phyloP scores from a whole-genome alignment of 2,888 invertebrate species.

The Chesias legatella region DNA sequence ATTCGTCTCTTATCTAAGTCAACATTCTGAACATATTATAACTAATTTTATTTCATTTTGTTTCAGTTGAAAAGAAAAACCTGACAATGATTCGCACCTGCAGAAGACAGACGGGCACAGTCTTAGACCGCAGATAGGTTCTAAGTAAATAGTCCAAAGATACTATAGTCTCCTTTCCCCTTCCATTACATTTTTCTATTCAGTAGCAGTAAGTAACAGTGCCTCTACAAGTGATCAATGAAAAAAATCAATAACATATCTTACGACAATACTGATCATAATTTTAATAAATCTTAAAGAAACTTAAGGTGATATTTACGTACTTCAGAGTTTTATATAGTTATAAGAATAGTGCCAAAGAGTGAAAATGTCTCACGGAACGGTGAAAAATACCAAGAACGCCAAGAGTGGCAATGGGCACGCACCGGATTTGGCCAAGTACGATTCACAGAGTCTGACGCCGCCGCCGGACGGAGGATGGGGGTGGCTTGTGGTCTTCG shows the following conservation, averaged over 20 bases:
- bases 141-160: slow-evolving; percentile 55
- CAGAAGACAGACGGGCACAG: slow-evolving; percentile 39
- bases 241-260: slow-evolving; percentile 45
- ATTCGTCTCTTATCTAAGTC: too few species aligned
- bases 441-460: slow-evolving; percentile 61
- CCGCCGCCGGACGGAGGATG: slow-evolving; percentile 96
- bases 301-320: slow-evolving; percentile 28
- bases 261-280: slow-evolving; percentile 43
- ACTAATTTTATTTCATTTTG: slow-evolving; percentile 41
- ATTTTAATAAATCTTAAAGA: slow-evolving; percentile 19
- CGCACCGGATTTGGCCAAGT: slow-evolving; percentile 48
- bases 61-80: slow-evolving; percentile 44
- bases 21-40: too few species aligned
- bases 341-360: slow-evolving; percentile 36
- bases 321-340: slow-evolving; percentile 25
- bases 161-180: slow-evolving; percentile 38
- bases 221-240: slow-evolving; percentile 30
- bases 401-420: slow-evolving; percentile 57
- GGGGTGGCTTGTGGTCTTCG: slow-evolving; percentile 97
- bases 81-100: slow-evolving; percentile 43
- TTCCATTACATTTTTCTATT: slow-evolving; percentile 37
- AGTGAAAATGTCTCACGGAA: slow-evolving; percentile 66
- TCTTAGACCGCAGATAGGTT: slow-evolving; percentile 55
- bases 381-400: slow-evolving; percentile 40
- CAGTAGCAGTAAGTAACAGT: slow-evolving; percentile 32